Conservation (phyloP, 2,797 vertebrate genomes). For the Pseudopleuronectes americanus region DNA sequence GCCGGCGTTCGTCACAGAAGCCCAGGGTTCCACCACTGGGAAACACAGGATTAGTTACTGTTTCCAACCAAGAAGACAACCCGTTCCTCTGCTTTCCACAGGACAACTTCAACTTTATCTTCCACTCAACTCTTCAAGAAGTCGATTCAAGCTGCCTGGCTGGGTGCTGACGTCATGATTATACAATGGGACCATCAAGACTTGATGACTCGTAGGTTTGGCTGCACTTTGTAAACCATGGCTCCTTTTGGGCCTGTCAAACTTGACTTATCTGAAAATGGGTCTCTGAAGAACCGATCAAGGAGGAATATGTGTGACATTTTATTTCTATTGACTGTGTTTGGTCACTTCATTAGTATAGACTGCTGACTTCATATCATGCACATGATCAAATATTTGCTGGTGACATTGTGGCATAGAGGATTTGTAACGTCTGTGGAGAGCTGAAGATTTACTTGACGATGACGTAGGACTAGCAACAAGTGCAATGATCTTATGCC, state of each 20-base stretch:
- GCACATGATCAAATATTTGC: slow-evolving; percentile 14
- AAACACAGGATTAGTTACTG: slow-evolving; percentile 44
- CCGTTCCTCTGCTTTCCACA: slow-evolving; percentile 29
- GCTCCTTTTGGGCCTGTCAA: slow-evolving; percentile 12
- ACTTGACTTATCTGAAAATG: slow-evolving; percentile 10
- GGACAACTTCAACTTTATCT: slow-evolving; percentile 19
- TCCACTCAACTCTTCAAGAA: slow-evolving; percentile 15
- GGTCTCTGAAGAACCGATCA: not conserved
- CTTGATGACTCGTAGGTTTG: slow-evolving; percentile 7
- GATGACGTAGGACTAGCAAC: slow-evolving; percentile 9
- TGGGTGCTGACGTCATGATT: slow-evolving; percentile 7
- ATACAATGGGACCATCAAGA: not conserved
- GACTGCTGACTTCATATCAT: slow-evolving; percentile 27
- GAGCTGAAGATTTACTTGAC: slow-evolving; percentile 4
- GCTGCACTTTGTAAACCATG: slow-evolving; percentile 12
- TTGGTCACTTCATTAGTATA: not conserved
- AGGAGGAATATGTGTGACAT: not conserved
- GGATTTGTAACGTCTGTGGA: slow-evolving; percentile 5
- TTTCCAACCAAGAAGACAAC: slow-evolving; percentile 23
- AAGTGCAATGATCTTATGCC: slow-evolving; percentile 8
- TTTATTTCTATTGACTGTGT: not conserved
- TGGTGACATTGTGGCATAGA: slow-evolving; percentile 2
- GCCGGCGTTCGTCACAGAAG: slow-evolving; percentile 58
- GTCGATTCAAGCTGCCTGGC: slow-evolving; percentile 4
- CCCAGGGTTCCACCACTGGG: slow-evolving; percentile 43